Evolutionary conservation across 2,888 invertebrate species (phyloP).

Genomic region (Malthinus seriepunctatus): DNA sequence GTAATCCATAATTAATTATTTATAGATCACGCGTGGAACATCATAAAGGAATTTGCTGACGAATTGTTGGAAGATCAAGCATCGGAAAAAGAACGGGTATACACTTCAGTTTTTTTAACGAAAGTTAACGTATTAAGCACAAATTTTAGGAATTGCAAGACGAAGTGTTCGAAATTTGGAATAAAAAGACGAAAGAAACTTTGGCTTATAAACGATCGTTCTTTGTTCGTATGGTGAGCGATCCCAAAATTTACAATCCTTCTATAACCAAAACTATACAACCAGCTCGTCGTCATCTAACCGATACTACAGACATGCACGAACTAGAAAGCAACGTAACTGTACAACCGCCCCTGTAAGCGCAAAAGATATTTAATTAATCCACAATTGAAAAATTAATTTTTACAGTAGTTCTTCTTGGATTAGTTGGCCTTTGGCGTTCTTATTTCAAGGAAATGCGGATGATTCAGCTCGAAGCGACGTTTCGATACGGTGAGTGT

Average conservation of each 20-base stretch:
- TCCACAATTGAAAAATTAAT: not conserved
- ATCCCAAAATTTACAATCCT: constrained; percentile 95
- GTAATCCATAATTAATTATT: constrained; percentile 28
- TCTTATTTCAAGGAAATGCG: constrained; percentile 80
- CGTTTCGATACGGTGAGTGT: constrained; percentile 74
- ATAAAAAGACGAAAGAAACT: constrained; percentile 76
- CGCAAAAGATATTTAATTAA: constrained; percentile 14
- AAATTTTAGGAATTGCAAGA: constrained; percentile 63
- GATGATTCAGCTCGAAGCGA: constrained; percentile 68
- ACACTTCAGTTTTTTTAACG: constrained; percentile 34
- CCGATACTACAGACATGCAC: constrained; percentile 56
- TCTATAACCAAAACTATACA: constrained; percentile 80
- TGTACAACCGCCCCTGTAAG: constrained; percentile 55
- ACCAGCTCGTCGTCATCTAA: constrained; percentile 60
- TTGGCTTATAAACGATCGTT: constrained; percentile 91
- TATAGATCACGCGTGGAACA: constrained; percentile 81
- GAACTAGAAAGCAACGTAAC: constrained; percentile 52
- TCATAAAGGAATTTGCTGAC: constrained; percentile 78
- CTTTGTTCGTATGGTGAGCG: constrained; percentile 97
- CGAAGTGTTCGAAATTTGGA: constrained; percentile 73
- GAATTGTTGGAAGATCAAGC: constrained; percentile 73
- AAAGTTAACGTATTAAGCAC: not conserved
- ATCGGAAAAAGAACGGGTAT: constrained; percentile 64
- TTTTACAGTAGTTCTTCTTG: constrained; percentile 69
- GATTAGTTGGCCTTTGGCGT: constrained; percentile 92